Conservation (phyloP, 1,140 invertebrate species). For the Aphidius ervi region DNA sequence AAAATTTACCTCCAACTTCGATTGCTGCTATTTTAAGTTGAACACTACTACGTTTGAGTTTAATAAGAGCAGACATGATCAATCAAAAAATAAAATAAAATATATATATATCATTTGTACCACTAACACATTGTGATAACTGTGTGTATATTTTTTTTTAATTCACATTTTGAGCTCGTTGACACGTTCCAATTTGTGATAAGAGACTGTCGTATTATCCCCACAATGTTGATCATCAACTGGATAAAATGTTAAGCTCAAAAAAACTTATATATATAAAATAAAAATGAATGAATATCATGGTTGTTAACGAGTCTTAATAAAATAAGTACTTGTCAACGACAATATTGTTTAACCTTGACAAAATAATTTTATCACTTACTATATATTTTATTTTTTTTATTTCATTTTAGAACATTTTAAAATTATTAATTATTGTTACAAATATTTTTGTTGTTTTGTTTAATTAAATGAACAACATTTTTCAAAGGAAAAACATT, state of each 20-base stretch:
- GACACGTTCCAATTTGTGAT: too few relatives aligned
- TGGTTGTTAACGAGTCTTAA: conserved; percentile 51
- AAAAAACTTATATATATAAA: neutral
- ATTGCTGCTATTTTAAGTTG: conserved; percentile 57
- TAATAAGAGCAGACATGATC: conserved; percentile 47
- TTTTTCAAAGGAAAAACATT: neutral
- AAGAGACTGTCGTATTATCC: too few relatives aligned
- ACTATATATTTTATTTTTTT: too few relatives aligned
- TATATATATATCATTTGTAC: neutral
- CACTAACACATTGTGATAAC: conserved; percentile 17
- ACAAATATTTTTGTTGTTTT: too few relatives aligned
- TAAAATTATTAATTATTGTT: conserved; percentile 2
- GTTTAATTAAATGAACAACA: too few relatives aligned
- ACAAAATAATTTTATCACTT: conserved; percentile 19
- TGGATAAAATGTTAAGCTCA: too few relatives aligned
- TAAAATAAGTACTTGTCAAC: conserved; percentile 51
- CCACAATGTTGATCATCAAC: too few relatives aligned
- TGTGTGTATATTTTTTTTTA: conserved; percentile 21
- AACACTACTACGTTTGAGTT: conserved; percentile 56
- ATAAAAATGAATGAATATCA: conserved; percentile 48
- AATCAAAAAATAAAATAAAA: conserved; percentile 17
- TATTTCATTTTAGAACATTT: too few relatives aligned
- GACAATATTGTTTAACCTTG: conserved; percentile 41
- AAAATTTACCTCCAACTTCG: conserved; percentile 53
- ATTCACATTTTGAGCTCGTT: neutral